Evolutionary conservation across 1,140 invertebrate species (phyloP), one percentile per base, ranked within the genome.

Genomic region (Trichogramma pretiosum): DNA sequence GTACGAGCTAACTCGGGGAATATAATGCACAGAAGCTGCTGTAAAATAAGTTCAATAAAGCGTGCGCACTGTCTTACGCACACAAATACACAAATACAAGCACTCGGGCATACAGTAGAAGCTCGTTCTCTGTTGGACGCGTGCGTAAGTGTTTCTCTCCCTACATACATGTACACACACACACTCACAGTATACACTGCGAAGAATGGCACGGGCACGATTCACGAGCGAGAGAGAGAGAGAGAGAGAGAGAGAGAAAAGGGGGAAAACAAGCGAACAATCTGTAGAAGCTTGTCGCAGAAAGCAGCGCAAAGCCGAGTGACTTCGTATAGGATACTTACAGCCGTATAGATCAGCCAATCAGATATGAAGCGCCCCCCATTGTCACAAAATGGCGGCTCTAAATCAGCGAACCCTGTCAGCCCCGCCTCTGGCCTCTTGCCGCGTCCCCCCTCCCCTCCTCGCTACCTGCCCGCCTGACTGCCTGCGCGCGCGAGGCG

Each of bases 331-430:
- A 44, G 39, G 5, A 7, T 16, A 37, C 9, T 19, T 37, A 17
- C 21, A 7, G n/a, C 7, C 11, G 19, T 17, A n/a, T 7, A 14
- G 38, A 70, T 68, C 65, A 70, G 67, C 68, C 68, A 70, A 72
- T 72, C 69, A 72, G 69, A 72, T 72, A 72, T 64, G 60, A 57
- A 64, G 61, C 63, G 63, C 67, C 62, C 61, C 53, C 62, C 62
- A 67, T 70, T 70, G 68, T 70, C 69, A 70, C 69, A 72, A 72
- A 72, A 72, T 72, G 69, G 69, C 69, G 69, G 63, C 65, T 62
- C 62, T 72, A 72, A 72, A 72, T 72, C 69, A 72, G 63, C 53
- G n/a, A n/a, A n/a, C n/a, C n/a, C 52, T 52, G 5, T 28, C 24
- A 65, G 64, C 69, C 69, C 69, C 68, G 69, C 69, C 69, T 64